These are phyloP conservation scores for Eufriesea mexicana DNA, from an alignment of 1,140 invertebrate species.

Conservation along the genomic window DNA sequence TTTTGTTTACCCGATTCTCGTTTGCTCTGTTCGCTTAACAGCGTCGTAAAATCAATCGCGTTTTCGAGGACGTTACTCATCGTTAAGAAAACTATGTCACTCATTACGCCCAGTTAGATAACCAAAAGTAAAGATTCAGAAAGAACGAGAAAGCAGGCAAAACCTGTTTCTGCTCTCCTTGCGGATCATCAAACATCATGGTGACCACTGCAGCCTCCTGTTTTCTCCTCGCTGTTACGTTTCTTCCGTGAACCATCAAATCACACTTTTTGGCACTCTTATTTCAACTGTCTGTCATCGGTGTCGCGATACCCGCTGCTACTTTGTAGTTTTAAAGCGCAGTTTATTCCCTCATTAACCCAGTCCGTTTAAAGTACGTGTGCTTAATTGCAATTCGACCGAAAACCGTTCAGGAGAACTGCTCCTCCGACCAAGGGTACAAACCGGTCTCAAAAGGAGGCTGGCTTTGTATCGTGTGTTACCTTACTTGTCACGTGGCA, in stretches of 20 bases:
- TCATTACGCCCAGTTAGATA: constrained; percentile 1
- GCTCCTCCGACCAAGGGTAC: not conserved
- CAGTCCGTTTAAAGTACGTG: not conserved
- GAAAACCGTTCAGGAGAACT: not conserved
- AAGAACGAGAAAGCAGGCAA: not conserved
- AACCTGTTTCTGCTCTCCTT: not conserved
- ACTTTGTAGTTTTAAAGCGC: not conserved
- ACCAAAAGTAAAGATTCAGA: constrained; percentile 1
- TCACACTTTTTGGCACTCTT: not conserved
- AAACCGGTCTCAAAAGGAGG: constrained; percentile 9
- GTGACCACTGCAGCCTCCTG: too few relatives aligned
- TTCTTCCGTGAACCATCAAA: not conserved
- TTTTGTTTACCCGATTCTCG: not conserved
- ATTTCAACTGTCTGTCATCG: too few relatives aligned
- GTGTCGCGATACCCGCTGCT: too few relatives aligned
- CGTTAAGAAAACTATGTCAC: not conserved
- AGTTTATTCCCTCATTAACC: not conserved
- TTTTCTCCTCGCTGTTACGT: not conserved
- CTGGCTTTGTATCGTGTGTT: not conserved
- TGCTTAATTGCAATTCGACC: not conserved
- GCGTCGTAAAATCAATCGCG: not conserved
- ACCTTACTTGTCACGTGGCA: not conserved
- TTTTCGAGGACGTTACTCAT: not conserved
- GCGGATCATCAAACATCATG: not conserved
- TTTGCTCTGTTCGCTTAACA: not conserved